Percentiles rank a stretch among this genome's conserved stretches.
phyloP scores from a whole-genome alignment of 2,888 invertebrate genomes.

The Catonia carolina region DNA sequence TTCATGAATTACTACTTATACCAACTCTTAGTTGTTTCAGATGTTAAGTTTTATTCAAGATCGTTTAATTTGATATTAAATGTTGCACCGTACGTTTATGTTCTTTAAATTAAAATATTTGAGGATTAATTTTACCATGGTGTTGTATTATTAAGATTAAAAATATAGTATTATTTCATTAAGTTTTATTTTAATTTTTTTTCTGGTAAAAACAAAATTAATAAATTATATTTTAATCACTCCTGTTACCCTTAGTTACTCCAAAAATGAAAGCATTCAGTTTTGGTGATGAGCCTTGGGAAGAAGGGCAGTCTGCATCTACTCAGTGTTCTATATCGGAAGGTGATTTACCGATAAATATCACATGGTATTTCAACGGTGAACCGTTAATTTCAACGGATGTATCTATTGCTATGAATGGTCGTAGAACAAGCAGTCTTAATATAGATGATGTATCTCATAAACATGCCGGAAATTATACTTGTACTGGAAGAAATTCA shows the following conservation, averaged over 20 bases:
- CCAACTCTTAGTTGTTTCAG: too few species aligned
- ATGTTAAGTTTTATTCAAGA: too few species aligned
- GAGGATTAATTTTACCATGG: too few species aligned
- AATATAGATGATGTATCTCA: slow-evolving; percentile 23
- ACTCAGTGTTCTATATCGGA: slow-evolving; percentile 43
- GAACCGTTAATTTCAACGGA: slow-evolving; percentile 29
- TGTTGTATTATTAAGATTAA: too few species aligned
- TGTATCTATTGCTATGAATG: slow-evolving; percentile 25
- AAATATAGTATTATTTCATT: too few species aligned
- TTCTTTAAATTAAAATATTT: too few species aligned
- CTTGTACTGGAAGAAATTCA: slow-evolving; percentile 60
- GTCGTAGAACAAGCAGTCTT: slow-evolving; percentile 35
- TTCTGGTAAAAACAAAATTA: too few species aligned
- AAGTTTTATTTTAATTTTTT: too few species aligned
- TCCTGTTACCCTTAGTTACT: slow-evolving; percentile 38
- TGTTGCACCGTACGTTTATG: too few species aligned
- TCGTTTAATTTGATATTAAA: too few species aligned
- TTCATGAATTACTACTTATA: too few species aligned
- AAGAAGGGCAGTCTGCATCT: slow-evolving; percentile 43
- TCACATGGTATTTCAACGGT: slow-evolving; percentile 52
- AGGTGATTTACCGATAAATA: slow-evolving; percentile 38
- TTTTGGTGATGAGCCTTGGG: slow-evolving; percentile 39
- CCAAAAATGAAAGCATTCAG: slow-evolving; percentile 35
- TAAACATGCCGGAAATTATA: slow-evolving; percentile 53
- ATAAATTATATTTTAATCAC: too few species aligned